Base-by-base conservation (phyloP, 2,888 invertebrate species). In the Catocala fraxini region DNA sequence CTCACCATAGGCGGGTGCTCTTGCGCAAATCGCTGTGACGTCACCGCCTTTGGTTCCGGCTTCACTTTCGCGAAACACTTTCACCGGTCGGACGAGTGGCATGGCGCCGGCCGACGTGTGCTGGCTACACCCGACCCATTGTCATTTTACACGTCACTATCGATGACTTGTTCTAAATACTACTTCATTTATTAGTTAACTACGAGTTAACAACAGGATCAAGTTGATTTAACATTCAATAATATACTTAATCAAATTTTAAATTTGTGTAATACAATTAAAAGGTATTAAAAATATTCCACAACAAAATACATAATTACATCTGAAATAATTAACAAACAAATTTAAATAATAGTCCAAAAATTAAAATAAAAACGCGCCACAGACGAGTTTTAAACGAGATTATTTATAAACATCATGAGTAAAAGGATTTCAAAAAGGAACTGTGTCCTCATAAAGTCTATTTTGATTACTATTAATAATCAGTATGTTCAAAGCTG, bases 31-130 rank as follows among this genome's bases (percentile, higher is more conserved):
- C 87, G 82, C 63, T 67, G 82, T 92, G 93, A 92, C 93, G 93
- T 92, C 91, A 93, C 75, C 80, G 77, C 79, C 75, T 77, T 82
- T 83, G 85, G 89, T 93, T 92, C 92, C 93, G 93, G 92, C 88
- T 93, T 93, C 92, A 90, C 94, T 94, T 93, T 94, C 94, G 91
- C 92, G 84, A 87, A 87, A 88, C 91, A 94, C 93, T 93, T 93
- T 94, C 94, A 89, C 93, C 90, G 82, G 84, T 70, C 67, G 77
- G 79, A 75, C 80, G 77, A 71, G 80, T 71, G 74, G 75, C 81
- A 71, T 71, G 83, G 86, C 84, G 80, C 85, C 83, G 83, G 77
- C 82, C 75, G 68, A 75, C 84, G 73, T 79, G 75, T 77, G 76
- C 55, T 57, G 47, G 57, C 56, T 52, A 56, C 59, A 63, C 65